Base-by-base conservation (phyloP, 1,140 invertebrate species). In the Drosophila littoralis region DNA sequence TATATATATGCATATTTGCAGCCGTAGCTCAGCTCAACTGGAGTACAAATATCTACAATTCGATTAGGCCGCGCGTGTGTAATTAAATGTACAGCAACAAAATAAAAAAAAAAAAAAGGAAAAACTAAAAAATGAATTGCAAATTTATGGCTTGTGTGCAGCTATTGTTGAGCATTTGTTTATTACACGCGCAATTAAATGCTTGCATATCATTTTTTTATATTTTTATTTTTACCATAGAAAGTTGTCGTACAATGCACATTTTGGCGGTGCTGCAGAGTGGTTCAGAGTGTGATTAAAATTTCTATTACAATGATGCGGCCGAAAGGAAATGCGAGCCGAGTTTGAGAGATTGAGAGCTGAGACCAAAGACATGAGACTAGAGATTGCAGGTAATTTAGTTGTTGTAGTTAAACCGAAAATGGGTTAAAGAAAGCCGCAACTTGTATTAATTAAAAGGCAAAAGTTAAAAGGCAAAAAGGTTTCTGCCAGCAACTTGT, bases 391-490 rank as follows among this genome's bases (percentile, higher is more conserved):
- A 60, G 67, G 54, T 71, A 43, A 70, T 60, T 85, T 72, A 66
- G 54, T 66, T 60, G 71, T 36, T 55, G 45, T 28, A 65, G 42
- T 43, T 40, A 58, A 67, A 42, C 74, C 32, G 28, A 50, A 84
- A 84, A 80, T 88, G 68, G 82, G 79, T 79, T 88, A 79, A 86
- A 86, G 82, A 86, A 86, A 86, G 83, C 79, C 75, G 79, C 76
- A 81, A 82, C 75, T 76, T 64, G 70, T 86, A 86, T 88, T 88
- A 86, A 86, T 86, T 86, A 86, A 82, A 72, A 85, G 69, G 38
- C 57, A 75, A 75, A 51, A 74, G 70, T 66, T 76, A 57, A 58
- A 65, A 74, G 57, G 60, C 65, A 69, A 61, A 48, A 67, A 67
- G 38, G 22, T 35, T 55, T 43, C 35, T 57, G 43, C 52, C 22